These are phyloP conservation scores for Aphelocoma coerulescens DNA, from an alignment of 2,113 vertebrate species.

Conservation along the genomic window DNA sequence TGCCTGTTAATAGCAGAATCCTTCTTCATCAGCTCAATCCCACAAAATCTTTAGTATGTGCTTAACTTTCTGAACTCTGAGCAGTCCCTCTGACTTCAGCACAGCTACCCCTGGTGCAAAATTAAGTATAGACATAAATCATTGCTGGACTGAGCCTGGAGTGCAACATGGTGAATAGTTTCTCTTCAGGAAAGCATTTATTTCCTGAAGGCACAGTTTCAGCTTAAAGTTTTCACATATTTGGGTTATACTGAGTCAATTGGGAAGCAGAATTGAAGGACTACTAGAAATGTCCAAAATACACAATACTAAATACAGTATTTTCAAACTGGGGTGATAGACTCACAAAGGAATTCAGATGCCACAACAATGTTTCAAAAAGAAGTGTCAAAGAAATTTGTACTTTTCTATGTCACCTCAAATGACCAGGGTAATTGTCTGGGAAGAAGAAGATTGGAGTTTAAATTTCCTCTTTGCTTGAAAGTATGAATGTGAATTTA, in stretches of 20 bases:
- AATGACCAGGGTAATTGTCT: background rate
- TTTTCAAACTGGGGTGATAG: background rate
- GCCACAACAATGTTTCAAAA: background rate
- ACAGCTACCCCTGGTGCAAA: background rate
- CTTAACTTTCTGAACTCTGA: conserved; percentile 14
- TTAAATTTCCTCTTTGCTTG: background rate
- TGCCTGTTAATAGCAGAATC: background rate
- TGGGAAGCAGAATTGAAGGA: background rate
- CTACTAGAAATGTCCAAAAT: background rate
- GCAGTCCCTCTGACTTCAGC: background rate
- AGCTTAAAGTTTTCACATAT: background rate
- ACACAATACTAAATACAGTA: background rate
- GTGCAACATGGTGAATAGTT: background rate
- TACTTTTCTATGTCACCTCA: background rate
- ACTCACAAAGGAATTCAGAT: background rate
- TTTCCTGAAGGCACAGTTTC: conserved; percentile 14
- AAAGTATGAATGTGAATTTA: background rate
- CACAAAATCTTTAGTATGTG: background rate
- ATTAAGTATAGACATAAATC: conserved; percentile 27
- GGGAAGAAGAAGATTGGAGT: background rate
- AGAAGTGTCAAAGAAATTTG: background rate
- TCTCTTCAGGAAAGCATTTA: conserved; percentile 13
- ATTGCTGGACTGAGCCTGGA: background rate
- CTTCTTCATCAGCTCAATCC: background rate
- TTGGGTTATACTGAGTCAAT: background rate